Conservation (phyloP, 1,140 invertebrate species). For the Drosophila micromelanica region DNA sequence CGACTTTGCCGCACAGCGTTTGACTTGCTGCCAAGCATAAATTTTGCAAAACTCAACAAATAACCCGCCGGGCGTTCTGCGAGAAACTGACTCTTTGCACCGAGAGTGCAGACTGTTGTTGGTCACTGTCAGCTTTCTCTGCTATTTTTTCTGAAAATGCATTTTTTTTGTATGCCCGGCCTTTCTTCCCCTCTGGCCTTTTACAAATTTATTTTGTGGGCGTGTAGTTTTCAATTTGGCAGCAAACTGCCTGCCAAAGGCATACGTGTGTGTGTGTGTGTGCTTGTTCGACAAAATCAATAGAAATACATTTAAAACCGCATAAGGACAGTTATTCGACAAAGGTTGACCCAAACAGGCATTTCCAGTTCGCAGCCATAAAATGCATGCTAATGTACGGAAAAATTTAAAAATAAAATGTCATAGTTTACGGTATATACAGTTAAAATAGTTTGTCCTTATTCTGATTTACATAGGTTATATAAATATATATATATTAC, state of each 20-base stretch:
- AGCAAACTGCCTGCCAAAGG: conserved; percentile 64
- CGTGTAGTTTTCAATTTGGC: conserved; percentile 80
- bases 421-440: background rate
- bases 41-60: conserved; percentile 79
- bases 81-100: conserved; percentile 3
- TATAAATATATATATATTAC: too few species aligned
- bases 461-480: too few species aligned
- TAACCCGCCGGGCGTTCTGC: conserved; percentile 50
- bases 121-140: conserved; percentile 58
- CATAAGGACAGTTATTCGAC: conserved; percentile 59
- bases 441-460: too few species aligned
- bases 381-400: conserved; percentile 30
- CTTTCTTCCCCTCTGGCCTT: conserved; percentile 31
- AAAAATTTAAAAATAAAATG: conserved; percentile 7
- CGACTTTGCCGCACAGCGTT: conserved; percentile 52
- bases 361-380: conserved; percentile 29
- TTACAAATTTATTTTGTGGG: conserved; percentile 75
- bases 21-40: conserved; percentile 82
- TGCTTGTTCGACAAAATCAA: conserved; percentile 61
- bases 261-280: conserved; percentile 25
- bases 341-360: conserved; percentile 30
- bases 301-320: conserved; percentile 71
- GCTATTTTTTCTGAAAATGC: conserved; percentile 1
- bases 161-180: conserved; percentile 7
- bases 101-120: conserved; percentile 38